Percentiles rank a stretch among this genome's conserved stretches.
These are phyloP conservation scores for Microtus pennsylvanicus DNA, from an alignment of 2,113 vertebrate genomes.

Conservation along the genomic window DNA sequence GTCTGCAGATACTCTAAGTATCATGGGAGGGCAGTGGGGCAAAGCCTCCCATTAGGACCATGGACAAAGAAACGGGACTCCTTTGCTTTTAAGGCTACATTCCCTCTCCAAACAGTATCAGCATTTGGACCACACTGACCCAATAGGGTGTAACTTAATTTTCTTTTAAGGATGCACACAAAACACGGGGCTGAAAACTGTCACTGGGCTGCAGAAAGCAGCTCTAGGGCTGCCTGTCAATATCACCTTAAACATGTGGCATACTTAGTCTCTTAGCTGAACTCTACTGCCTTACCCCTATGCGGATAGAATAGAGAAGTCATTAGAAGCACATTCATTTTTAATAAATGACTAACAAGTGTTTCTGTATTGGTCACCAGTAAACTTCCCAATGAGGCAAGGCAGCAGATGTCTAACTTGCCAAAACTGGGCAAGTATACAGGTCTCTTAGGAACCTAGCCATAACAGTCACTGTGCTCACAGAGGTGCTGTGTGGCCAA, in stretches of 20 bases:
- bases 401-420: neutral
- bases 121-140: neutral
- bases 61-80: neutral
- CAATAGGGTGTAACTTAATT: neutral
- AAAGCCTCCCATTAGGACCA: neutral
- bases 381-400: neutral
- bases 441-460: neutral
- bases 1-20: neutral
- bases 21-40: no score
- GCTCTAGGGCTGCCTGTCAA: neutral
- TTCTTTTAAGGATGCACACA: slow-evolving; percentile 3
- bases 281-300: neutral
- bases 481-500: neutral
- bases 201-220: neutral
- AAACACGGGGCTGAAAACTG: neutral
- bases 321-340: slow-evolving; percentile 18
- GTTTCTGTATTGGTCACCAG: neutral
- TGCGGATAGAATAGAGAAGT: neutral
- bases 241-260: neutral
- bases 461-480: neutral
- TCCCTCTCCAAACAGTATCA: slow-evolving; percentile 29
- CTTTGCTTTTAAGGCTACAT: neutral
- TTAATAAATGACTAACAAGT: slow-evolving; percentile 23
- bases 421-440: neutral
- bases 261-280: neutral